phyloP scores from a whole-genome alignment of 2,888 invertebrate genomes.

The Amiota communis region DNA sequence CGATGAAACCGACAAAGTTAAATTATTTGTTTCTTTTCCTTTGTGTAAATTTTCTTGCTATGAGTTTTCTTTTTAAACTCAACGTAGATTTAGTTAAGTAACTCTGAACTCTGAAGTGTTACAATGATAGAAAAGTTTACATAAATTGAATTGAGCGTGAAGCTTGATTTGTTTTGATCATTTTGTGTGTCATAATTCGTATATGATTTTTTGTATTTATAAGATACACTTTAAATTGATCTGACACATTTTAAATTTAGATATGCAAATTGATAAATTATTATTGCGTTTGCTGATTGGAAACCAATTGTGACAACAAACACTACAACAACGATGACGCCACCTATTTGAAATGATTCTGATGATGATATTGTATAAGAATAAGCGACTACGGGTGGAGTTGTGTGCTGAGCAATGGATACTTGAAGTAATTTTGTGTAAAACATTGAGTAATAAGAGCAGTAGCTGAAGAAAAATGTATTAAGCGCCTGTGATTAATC shows the following conservation, averaged over 20 bases:
- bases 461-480: background rate
- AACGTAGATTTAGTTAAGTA: no score
- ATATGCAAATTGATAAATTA: constrained; percentile 21
- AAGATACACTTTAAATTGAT: constrained; percentile 3
- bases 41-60: no score
- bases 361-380: background rate
- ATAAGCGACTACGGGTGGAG: background rate
- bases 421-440: no score
- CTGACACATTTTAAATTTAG: constrained; percentile 21
- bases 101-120: no score
- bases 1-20: no score
- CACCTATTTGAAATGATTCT: no score
- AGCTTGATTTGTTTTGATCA: constrained; percentile 18
- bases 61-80: no score
- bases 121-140: background rate
- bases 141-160: background rate
- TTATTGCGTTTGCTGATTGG: constrained; percentile 2
- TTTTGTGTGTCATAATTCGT: constrained; percentile 21
- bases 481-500: constrained; percentile 8
- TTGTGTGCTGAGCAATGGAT: no score
- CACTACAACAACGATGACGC: no score
- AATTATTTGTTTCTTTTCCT: no score
- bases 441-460: constrained; percentile 5
- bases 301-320: background rate
- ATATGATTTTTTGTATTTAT: background rate